Evolutionary conservation across 2,888 invertebrate genomes (phyloP).

Genomic region (Thecocarcelia acutangulata): DNA sequence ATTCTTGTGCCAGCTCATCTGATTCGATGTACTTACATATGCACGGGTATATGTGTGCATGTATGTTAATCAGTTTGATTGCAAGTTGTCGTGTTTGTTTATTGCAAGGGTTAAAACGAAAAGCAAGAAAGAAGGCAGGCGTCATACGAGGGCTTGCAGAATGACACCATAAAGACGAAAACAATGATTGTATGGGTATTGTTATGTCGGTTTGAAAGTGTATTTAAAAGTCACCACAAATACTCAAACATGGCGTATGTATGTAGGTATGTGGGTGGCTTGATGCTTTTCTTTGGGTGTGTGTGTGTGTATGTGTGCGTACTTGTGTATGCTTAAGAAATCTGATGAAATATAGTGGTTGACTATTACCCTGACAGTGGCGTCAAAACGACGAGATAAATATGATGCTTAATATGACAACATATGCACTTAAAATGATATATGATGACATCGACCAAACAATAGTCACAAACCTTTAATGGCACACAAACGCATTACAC

Average conservation of each 20-base stretch:
- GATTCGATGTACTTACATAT: no score
- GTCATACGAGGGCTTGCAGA: slow-evolving; percentile 41
- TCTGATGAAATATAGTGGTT: slow-evolving; percentile 49
- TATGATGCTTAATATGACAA: slow-evolving; percentile 68
- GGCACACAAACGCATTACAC: slow-evolving; percentile 19
- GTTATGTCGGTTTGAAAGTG: slow-evolving; percentile 18
- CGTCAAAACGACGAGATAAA: slow-evolving; percentile 68
- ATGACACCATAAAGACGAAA: slow-evolving; percentile 56
- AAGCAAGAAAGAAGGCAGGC: no score
- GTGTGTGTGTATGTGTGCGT: background rate
- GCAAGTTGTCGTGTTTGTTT: slow-evolving; percentile 3
- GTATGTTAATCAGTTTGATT: background rate
- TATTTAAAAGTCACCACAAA: slow-evolving; percentile 23
- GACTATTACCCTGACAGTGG: slow-evolving; percentile 64
- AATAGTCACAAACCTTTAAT: slow-evolving; percentile 40
- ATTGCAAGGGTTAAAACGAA: slow-evolving; percentile 11
- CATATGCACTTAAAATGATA: slow-evolving; percentile 69
- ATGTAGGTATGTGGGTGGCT: background rate
- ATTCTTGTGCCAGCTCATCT: background rate
- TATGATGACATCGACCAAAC: slow-evolving; percentile 61
- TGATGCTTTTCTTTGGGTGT: background rate
- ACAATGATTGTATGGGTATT: slow-evolving; percentile 51
- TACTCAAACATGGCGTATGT: background rate
- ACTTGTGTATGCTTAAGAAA: slow-evolving; percentile 24
- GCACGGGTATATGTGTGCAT: background rate